Percentiles rank a stretch among this genome's conserved stretches.
phyloP scores from a whole-genome alignment of 2,113 vertebrate species.

The Pelvicachromis taeniatus region DNA sequence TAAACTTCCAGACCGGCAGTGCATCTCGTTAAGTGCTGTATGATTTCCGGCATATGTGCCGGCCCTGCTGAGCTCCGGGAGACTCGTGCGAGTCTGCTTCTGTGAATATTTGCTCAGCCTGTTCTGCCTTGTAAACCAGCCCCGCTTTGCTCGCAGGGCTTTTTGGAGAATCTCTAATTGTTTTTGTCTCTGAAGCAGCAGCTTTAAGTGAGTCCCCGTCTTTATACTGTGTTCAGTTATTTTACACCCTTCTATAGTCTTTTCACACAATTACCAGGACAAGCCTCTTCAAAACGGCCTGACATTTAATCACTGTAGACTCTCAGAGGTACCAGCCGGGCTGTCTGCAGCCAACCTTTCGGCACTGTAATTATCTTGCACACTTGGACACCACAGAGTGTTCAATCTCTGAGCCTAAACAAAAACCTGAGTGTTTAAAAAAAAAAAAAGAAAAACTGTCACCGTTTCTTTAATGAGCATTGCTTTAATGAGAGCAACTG shows the following conservation, averaged over 20 bases:
- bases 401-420: slow-evolving; percentile 8
- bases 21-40: not conserved
- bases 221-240: slow-evolving; percentile 14
- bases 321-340: slow-evolving; percentile 44
- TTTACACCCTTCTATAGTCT: slow-evolving; percentile 15
- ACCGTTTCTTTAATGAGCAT: slow-evolving; percentile 6
- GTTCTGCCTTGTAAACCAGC: slow-evolving; percentile 23
- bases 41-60: not conserved
- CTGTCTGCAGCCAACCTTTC: slow-evolving; percentile 43
- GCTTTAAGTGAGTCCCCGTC: slow-evolving; percentile 6
- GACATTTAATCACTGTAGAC: slow-evolving; percentile 62
- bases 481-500: not conserved
- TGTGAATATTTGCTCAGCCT: not conserved
- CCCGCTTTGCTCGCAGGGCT: not conserved
- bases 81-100: not conserved
- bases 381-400: slow-evolving; percentile 3
- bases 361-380: slow-evolving; percentile 41
- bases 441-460: not conserved
- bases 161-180: slow-evolving; percentile 9
- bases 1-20: not conserved
- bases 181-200: slow-evolving; percentile 13
- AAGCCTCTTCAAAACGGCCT: slow-evolving; percentile 37
- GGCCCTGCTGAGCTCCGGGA: not conserved
- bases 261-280: slow-evolving; percentile 46
- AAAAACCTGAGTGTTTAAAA: not conserved